Conservation (phyloP, 1,140 invertebrate genomes). For the Drosophila rufa region DNA sequence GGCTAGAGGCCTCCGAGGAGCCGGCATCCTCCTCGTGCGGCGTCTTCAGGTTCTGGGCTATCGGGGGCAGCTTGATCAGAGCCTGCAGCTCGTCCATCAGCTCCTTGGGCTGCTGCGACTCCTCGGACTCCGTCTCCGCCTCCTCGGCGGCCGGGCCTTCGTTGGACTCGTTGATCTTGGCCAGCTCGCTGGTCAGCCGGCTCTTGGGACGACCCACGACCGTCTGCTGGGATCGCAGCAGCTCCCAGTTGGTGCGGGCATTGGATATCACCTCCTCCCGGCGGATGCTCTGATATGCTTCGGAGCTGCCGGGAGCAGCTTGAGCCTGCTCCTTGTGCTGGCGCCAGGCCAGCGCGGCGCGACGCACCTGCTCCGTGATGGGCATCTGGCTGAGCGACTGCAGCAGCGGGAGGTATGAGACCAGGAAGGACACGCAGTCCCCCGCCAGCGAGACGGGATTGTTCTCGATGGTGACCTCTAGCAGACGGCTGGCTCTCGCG, state of each 20-base stretch:
- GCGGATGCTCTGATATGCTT: slow-evolving; percentile 88
- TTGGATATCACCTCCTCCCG: slow-evolving; percentile 93
- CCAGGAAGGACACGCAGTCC: slow-evolving; percentile 92
- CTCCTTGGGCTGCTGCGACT: slow-evolving; percentile 85
- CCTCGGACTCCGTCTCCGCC: slow-evolving; percentile 87
- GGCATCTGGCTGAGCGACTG: slow-evolving; percentile 90
- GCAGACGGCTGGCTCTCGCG: slow-evolving; percentile 89
- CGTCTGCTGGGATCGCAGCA: slow-evolving; percentile 88
- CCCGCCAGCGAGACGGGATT: slow-evolving; percentile 92
- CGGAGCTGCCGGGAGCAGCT: slow-evolving; percentile 89
- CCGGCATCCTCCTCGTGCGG: slow-evolving; percentile 78
- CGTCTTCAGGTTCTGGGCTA: slow-evolving; percentile 42
- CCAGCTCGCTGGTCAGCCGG: slow-evolving; percentile 70
- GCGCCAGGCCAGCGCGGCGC: slow-evolving; percentile 91
- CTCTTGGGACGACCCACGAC: slow-evolving; percentile 55
- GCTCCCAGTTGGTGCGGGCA: slow-evolving; percentile 92
- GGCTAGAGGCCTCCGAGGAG: slow-evolving; percentile 86
- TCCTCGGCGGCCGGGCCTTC: slow-evolving; percentile 56
- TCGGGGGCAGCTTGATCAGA: slow-evolving; percentile 62
- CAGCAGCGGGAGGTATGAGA: slow-evolving; percentile 91
- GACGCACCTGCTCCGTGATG: slow-evolving; percentile 91
- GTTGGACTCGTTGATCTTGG: slow-evolving; percentile 78
- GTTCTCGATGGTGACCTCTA: slow-evolving; percentile 94
- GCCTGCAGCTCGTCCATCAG: slow-evolving; percentile 87
- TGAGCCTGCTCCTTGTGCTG: slow-evolving; percentile 90